These are phyloP conservation scores for Agapostemon virescens DNA, from an alignment of 2,888 invertebrate species.

Conservation along the genomic window DNA sequence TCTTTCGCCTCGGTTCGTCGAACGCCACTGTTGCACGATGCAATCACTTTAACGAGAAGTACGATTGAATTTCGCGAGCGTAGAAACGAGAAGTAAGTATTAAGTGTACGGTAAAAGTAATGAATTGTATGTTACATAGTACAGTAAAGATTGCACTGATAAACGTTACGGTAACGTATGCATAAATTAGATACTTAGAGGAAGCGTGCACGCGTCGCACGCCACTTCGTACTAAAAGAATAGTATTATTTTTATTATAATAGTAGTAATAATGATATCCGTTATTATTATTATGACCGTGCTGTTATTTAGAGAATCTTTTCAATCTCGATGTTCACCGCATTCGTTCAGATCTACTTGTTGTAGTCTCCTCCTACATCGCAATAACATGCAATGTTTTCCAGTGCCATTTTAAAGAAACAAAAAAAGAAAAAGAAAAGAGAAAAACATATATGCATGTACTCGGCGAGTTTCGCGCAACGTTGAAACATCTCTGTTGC, in stretches of 20 bases:
- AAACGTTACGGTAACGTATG: slow-evolving; percentile 26
- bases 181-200: slow-evolving; percentile 23
- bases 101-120: slow-evolving; percentile 20
- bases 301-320: slow-evolving; percentile 8
- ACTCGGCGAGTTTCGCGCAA: background rate
- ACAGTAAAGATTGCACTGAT: slow-evolving; percentile 22
- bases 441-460: slow-evolving; percentile 6
- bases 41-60: slow-evolving; percentile 25
- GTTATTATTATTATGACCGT: slow-evolving; percentile 17
- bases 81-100: slow-evolving; percentile 15
- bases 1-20: background rate
- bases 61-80: slow-evolving; percentile 8
- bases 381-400: slow-evolving; percentile 40
- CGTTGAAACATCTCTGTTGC: background rate
- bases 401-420: slow-evolving; percentile 41
- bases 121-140: slow-evolving; percentile 29
- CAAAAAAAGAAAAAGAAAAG: background rate
- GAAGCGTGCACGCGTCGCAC: background rate
- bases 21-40: slow-evolving; percentile 2
- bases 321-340: slow-evolving; percentile 7
- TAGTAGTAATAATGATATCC: slow-evolving; percentile 3
- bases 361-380: slow-evolving; percentile 22
- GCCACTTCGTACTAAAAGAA: slow-evolving; percentile 14
- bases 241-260: slow-evolving; percentile 29
- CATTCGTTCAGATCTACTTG: slow-evolving; percentile 13